phyloP scores from a whole-genome alignment of 2,888 invertebrate genomes.

The Scaptomyza flava region DNA sequence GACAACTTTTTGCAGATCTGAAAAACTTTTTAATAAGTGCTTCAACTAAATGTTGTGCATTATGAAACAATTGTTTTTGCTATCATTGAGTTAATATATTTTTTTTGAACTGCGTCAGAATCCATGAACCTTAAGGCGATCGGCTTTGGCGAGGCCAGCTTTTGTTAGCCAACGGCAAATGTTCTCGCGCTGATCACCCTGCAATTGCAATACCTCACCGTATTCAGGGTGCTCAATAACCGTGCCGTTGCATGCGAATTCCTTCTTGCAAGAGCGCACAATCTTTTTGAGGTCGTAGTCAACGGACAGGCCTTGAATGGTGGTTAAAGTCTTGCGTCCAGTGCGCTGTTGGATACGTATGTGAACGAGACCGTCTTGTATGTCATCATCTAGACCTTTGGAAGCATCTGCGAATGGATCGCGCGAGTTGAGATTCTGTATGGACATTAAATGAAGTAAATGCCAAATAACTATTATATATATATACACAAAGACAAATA shows the following conservation, averaged over 20 bases:
- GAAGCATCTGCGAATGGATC: slow-evolving; percentile 99
- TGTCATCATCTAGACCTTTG: slow-evolving; percentile 98
- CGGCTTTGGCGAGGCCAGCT: slow-evolving; percentile 97
- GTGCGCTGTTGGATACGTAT: slow-evolving; percentile 99
- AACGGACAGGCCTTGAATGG: slow-evolving; percentile 97
- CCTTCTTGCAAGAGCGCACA: slow-evolving; percentile 99
- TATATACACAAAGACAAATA: not conserved
- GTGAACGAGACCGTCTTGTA: slow-evolving; percentile 99
- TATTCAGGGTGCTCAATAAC: slow-evolving; percentile 99
- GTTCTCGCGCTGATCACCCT: slow-evolving; percentile 99
- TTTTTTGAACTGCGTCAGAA: slow-evolving; percentile 85
- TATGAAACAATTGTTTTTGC: slow-evolving; percentile 8
- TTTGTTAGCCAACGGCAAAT: slow-evolving; percentile 99
- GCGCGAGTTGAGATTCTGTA: slow-evolving; percentile 98
- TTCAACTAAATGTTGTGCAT: slow-evolving; percentile 30
- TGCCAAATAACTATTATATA: slow-evolving; percentile 11
- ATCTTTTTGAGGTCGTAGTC: slow-evolving; percentile 99
- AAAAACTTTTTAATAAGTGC: slow-evolving; percentile 40
- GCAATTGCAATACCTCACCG: slow-evolving; percentile 99
- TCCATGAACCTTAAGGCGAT: slow-evolving; percentile 99
- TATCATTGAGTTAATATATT: not conserved
- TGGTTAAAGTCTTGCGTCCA: slow-evolving; percentile 99
- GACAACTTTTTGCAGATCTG: not conserved
- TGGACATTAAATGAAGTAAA: slow-evolving; percentile 89
- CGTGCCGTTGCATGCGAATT: slow-evolving; percentile 99